These are phyloP conservation scores for Corythornis madagascariensis DNA, from an alignment of 2,113 vertebrate species.

Conservation along the genomic window DNA sequence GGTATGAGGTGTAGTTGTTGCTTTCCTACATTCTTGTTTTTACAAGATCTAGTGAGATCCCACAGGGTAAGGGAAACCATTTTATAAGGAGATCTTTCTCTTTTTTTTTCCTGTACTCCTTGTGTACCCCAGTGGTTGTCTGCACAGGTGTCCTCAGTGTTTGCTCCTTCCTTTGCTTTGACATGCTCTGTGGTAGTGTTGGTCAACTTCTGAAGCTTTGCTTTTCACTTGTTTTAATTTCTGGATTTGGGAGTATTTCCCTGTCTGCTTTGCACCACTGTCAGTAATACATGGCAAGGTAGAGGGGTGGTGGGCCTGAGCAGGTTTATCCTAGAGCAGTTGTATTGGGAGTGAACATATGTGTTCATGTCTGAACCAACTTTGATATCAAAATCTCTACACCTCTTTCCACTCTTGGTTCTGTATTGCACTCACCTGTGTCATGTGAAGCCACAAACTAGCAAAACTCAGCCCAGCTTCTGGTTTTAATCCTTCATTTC, in stretches of 20 bases:
- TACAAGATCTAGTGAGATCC: neutral
- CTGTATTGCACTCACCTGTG: neutral
- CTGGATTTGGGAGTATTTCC: neutral
- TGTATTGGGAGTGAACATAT: accelerated
- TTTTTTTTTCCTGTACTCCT: neutral
- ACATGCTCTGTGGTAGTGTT: neutral
- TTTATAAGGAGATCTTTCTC: neutral
- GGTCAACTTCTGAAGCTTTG: neutral
- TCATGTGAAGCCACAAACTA: neutral
- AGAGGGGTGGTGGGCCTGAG: neutral
- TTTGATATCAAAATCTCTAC: neutral
- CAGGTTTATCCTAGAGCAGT: neutral
- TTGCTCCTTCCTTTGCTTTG: neutral
- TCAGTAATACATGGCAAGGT: neutral
- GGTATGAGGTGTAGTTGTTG: neutral
- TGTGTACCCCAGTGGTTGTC: neutral
- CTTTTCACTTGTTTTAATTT: neutral
- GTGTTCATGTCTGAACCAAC: neutral
- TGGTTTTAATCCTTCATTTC: neutral
- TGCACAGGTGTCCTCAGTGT: neutral
- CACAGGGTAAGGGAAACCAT: neutral
- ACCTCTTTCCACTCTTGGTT: neutral
- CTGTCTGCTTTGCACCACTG: neutral
- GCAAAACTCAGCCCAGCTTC: neutral
- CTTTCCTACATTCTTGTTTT: neutral